Percentiles rank a stretch among this genome's conserved stretches.
Conservation (phyloP, 2,797 vertebrate species). For the Sandelia bainsii region DNA sequence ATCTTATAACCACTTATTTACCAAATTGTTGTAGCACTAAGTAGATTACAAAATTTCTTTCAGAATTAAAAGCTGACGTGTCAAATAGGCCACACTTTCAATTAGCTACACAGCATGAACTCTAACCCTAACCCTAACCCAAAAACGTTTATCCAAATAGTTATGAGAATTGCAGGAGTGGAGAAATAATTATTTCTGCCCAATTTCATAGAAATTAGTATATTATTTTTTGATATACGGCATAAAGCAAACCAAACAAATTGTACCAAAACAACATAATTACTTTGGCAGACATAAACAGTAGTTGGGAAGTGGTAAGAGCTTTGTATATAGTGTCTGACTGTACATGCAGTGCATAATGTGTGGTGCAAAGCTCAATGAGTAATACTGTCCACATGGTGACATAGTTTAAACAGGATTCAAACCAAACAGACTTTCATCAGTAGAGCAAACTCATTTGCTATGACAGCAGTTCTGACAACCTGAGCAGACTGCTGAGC, state of each 20-base stretch:
- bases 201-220: no score
- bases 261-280: not conserved
- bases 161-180: not conserved
- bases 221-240: not conserved
- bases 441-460: constrained; percentile 58
- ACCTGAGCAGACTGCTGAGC: constrained; percentile 67
- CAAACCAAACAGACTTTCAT: constrained; percentile 47
- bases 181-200: no score
- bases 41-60: not conserved
- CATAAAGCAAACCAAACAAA: not conserved
- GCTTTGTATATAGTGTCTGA: not conserved
- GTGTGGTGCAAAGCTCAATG: not conserved
- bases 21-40: not conserved
- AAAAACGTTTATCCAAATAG: not conserved
- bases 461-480: constrained; percentile 65
- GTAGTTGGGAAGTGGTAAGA: not conserved
- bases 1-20: no score
- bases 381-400: not conserved
- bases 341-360: not conserved
- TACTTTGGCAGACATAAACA: not conserved
- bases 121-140: no score
- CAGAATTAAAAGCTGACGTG: not conserved
- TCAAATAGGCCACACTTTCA: not conserved
- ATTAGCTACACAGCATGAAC: no score
- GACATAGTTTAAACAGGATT: constrained; percentile 56